Conservation (phyloP, 2,113 vertebrate genomes). For the Melierax canorus region DNA sequence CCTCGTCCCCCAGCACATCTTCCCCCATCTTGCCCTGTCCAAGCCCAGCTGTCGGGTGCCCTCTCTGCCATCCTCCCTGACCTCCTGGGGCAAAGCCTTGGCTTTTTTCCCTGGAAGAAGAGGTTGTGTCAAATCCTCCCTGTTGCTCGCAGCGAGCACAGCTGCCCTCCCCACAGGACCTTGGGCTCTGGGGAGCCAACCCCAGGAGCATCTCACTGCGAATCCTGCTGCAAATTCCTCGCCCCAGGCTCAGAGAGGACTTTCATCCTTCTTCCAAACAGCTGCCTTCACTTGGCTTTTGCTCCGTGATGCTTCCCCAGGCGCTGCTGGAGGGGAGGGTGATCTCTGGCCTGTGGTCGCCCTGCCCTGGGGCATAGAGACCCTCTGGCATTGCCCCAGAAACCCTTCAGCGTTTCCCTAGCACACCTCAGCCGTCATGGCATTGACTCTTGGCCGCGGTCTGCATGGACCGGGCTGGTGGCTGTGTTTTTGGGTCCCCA, state of each 20-base stretch:
- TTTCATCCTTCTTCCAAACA: not conserved
- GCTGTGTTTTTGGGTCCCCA: not conserved
- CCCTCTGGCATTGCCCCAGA: too few relatives aligned
- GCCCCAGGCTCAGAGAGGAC: accelerated
- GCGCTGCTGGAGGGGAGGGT: not conserved
- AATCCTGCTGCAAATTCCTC: not conserved
- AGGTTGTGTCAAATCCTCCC: not conserved
- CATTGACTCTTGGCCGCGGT: not conserved
- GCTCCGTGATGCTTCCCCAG: not conserved
- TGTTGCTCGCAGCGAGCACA: accelerated
- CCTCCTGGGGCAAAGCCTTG: too few relatives aligned
- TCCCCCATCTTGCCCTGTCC: not conserved
- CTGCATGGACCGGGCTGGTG: accelerated
- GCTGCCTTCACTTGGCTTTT: not conserved
- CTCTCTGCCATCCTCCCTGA: not conserved
- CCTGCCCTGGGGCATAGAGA: not conserved
- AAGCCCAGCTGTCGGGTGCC: not conserved
- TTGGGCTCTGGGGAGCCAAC: accelerated
- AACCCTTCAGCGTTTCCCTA: too few relatives aligned
- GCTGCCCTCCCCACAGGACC: not conserved
- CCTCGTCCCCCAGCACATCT: not conserved
- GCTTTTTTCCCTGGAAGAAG: not conserved
- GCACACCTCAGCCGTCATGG: too few relatives aligned
- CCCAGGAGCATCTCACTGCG: not conserved
- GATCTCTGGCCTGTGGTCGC: not conserved